Evolutionary conservation across 2,113 vertebrate species (phyloP).

Genomic region (Anolis carolinensis): DNA sequence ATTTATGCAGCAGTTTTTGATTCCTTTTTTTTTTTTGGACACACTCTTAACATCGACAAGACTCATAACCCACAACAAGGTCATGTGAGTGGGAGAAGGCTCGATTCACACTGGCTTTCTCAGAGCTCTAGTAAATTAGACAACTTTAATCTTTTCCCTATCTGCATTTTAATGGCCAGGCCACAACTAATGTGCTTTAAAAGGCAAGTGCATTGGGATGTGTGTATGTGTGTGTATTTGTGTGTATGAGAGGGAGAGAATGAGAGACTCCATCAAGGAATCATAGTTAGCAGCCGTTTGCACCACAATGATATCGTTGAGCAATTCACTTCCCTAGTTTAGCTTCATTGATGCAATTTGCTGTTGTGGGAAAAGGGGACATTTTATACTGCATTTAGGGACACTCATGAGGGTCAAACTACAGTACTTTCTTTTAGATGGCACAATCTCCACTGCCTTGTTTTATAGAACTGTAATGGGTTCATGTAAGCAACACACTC

Average conservation of each 20-base stretch:
- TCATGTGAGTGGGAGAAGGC: neutral
- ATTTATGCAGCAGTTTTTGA: neutral
- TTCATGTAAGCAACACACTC: too few relatives aligned
- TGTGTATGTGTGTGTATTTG: too few relatives aligned
- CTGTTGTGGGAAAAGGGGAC: neutral
- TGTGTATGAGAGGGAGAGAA: too few relatives aligned
- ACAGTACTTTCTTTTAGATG: neutral
- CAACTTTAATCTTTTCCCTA: too few relatives aligned
- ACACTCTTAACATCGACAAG: neutral
- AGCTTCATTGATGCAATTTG: neutral
- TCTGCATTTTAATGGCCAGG: too few relatives aligned
- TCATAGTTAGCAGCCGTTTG: neutral
- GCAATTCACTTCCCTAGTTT: neutral
- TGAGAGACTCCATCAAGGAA: neutral
- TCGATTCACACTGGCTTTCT: neutral
- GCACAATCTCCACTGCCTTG: neutral
- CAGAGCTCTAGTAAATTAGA: neutral
- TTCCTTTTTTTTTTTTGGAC: neutral
- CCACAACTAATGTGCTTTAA: too few relatives aligned
- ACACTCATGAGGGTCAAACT: neutral
- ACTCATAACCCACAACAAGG: neutral
- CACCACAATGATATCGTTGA: neutral
- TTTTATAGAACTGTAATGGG: neutral
- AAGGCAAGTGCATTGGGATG: neutral
- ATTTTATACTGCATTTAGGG: neutral